Percentiles rank a stretch among this genome's conserved stretches.
Conservation (phyloP, 2,888 invertebrate species). For the Aphrophora alni region DNA sequence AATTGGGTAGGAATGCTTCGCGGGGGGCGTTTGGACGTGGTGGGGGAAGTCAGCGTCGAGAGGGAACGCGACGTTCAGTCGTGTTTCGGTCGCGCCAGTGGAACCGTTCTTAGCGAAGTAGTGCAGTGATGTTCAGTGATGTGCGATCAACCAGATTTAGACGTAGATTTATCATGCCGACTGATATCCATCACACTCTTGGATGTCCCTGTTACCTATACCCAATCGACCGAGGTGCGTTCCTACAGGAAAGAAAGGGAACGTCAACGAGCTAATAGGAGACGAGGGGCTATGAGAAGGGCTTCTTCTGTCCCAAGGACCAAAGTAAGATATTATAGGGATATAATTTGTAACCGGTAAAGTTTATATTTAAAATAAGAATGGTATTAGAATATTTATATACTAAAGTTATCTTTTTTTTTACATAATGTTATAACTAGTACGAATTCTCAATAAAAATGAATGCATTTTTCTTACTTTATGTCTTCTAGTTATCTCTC, state of each 20-base stretch:
- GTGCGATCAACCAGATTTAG: slow-evolving; percentile 25
- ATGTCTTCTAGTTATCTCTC: too few relatives aligned
- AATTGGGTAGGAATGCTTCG: slow-evolving; percentile 2
- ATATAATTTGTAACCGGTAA: too few relatives aligned
- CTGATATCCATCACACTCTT: slow-evolving; percentile 33
- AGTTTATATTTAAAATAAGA: too few relatives aligned
- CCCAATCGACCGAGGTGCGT: slow-evolving; percentile 13
- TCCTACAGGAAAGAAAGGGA: slow-evolving; percentile 55
- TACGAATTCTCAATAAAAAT: too few relatives aligned
- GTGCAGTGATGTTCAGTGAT: slow-evolving; percentile 16
- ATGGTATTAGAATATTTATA: too few relatives aligned
- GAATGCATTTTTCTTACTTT: too few relatives aligned
- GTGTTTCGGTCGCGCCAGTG: slow-evolving; percentile 25
- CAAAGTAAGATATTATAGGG: slow-evolving; percentile 55
- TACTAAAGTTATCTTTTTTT: too few relatives aligned
- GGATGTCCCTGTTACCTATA: slow-evolving; percentile 9
- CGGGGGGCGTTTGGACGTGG: neutral
- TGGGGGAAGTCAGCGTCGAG: slow-evolving; percentile 2
- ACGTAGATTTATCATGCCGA: slow-evolving; percentile 26
- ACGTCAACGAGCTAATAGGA: slow-evolving; percentile 56
- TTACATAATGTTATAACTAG: too few relatives aligned
- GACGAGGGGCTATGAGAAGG: slow-evolving; percentile 57
- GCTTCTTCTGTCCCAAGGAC: slow-evolving; percentile 58
- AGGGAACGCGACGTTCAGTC: slow-evolving; percentile 20
- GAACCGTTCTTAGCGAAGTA: neutral